phyloP scores from a whole-genome alignment of 2,113 vertebrate species.

The Poicephalus meyeri region DNA sequence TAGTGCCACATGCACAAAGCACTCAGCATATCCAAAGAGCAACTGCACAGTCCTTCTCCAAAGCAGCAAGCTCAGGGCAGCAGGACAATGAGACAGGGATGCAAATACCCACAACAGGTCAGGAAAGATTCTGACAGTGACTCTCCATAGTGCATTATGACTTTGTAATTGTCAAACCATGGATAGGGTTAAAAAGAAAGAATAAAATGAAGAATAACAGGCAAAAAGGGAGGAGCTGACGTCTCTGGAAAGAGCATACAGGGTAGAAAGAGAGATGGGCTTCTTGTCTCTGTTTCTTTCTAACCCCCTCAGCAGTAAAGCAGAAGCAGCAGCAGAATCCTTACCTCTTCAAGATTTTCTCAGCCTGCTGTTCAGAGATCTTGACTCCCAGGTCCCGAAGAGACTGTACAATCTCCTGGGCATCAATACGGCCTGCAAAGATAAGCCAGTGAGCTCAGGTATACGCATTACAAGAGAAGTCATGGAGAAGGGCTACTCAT shows the following conservation, averaged over 20 bases:
- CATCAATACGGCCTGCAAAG: conserved; percentile 86
- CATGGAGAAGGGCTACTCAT: fast-evolving
- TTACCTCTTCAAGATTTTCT: conserved; percentile 94
- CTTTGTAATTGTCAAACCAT: not conserved
- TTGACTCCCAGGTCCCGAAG: conserved; percentile 91
- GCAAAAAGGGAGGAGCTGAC: not conserved
- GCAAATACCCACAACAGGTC: not conserved
- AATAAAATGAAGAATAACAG: not conserved
- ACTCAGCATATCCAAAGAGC: not conserved
- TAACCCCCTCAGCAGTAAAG: not conserved
- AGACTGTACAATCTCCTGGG: conserved; percentile 95
- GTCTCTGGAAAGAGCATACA: not conserved
- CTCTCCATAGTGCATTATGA: not conserved
- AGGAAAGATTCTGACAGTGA: not conserved
- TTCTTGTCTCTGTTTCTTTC: not conserved
- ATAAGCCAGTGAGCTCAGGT: not conserved
- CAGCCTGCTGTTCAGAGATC: conserved; percentile 94
- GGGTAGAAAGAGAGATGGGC: not conserved
- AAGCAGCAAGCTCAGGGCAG: not conserved
- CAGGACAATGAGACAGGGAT: conserved; percentile 2
- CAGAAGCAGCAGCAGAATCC: not conserved
- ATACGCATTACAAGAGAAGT: fast-evolving
- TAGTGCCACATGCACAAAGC: conserved; percentile 54
- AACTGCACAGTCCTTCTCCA: not conserved
- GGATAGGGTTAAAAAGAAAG: not conserved